Percentiles rank a stretch among this genome's conserved stretches.
phyloP scores from a whole-genome alignment of 2,113 vertebrate species.

The Tachuris rubrigastra region DNA sequence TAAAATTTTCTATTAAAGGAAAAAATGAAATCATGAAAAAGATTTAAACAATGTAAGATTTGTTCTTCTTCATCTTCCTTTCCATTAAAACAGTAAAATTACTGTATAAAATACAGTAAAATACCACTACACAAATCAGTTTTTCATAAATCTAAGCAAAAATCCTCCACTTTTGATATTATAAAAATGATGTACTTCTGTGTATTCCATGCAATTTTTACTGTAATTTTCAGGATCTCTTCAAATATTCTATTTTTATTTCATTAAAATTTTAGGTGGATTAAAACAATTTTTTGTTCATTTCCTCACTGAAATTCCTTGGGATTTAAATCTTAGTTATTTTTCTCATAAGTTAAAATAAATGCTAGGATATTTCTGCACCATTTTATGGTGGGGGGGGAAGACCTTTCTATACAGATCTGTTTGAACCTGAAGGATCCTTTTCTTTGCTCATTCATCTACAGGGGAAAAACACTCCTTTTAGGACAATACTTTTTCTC shows the following conservation, averaged over 20 bases:
- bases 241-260: neutral
- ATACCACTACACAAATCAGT: rapidly evolving
- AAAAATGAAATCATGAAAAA: neutral
- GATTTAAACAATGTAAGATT: neutral
- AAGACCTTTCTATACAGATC: neutral
- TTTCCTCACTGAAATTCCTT: neutral
- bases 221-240: neutral
- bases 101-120: neutral
- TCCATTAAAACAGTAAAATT: neutral
- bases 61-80: neutral
- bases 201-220: neutral
- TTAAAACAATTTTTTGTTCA: neutral
- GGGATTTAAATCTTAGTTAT: neutral
- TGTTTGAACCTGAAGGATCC: neutral
- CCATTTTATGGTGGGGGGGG: neutral
- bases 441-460: no score
- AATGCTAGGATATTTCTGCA: neutral
- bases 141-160: neutral
- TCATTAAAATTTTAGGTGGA: neutral
- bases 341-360: neutral
- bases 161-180: neutral
- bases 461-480: no score
- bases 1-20: neutral
- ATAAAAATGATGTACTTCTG: neutral
- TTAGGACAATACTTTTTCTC: no score